Conservation (phyloP, 2,113 vertebrate species). For the Rousettus leschenaultii region DNA sequence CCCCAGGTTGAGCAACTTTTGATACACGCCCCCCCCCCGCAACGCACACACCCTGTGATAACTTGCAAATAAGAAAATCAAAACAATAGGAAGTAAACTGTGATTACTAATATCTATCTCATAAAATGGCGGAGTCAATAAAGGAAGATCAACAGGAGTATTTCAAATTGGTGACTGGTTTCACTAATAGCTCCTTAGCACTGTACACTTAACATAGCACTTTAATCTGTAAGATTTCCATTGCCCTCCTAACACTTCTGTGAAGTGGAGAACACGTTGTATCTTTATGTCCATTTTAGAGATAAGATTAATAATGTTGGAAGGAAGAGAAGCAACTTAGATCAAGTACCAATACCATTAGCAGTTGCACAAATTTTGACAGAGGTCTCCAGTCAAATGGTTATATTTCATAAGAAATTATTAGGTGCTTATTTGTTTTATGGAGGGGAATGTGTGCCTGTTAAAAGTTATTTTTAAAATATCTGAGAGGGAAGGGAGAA, state of each 20-base stretch:
- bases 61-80: background rate
- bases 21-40: accelerated
- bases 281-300: background rate
- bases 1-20: background rate
- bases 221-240: background rate
- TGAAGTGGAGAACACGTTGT: background rate
- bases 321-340: background rate
- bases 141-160: background rate
- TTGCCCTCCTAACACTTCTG: background rate
- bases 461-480: background rate
- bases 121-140: background rate
- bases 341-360: background rate
- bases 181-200: background rate
- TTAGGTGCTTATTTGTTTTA: background rate
- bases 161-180: background rate
- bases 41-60: background rate
- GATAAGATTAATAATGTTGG: background rate
- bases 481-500: background rate
- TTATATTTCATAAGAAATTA: background rate
- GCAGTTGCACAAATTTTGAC: background rate
- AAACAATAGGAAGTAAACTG: background rate
- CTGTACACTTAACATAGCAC: too few species aligned
- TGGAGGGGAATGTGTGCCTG: background rate
- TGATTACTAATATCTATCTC: background rate
- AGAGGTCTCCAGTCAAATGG: background rate